A percentile compares a stretch with the other conserved stretches of the same genome.
Conservation (phyloP, 2,113 vertebrate species). For the Corythornis cristatus region DNA sequence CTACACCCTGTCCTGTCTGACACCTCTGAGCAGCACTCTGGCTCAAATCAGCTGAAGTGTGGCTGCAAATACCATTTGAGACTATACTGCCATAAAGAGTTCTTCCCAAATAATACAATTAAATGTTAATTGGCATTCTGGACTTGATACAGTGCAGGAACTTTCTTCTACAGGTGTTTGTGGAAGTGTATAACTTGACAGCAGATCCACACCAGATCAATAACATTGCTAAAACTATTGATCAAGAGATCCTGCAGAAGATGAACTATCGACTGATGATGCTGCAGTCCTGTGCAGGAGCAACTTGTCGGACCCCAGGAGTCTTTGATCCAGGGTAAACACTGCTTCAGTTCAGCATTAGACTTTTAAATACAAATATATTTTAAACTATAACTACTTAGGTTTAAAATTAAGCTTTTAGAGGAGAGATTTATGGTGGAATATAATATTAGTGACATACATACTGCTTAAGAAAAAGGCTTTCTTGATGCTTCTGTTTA, state of each 20-base stretch:
- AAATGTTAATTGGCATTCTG: not conserved
- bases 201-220: slow-evolving; percentile 93
- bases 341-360: not conserved
- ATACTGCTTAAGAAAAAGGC: not conserved
- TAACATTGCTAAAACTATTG: slow-evolving; percentile 94
- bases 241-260: slow-evolving; percentile 94
- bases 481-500: not conserved
- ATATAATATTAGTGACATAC: not conserved
- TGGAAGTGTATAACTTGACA: slow-evolving; percentile 96
- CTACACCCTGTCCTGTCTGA: not conserved
- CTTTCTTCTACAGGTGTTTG: slow-evolving; percentile 84
- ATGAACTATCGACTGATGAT: slow-evolving; percentile 99
- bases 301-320: slow-evolving; percentile 88
- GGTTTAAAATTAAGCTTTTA: not conserved
- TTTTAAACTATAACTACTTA: not conserved
- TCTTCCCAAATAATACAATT: not conserved
- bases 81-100: not conserved
- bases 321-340: slow-evolving; percentile 85
- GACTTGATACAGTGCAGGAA: not conserved
- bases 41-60: not conserved
- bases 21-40: not conserved
- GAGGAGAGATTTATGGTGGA: not conserved
- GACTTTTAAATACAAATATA: not conserved
- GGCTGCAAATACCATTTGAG: not conserved
- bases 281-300: slow-evolving; percentile 92